phyloP scores from a whole-genome alignment of 1,140 invertebrate genomes.

The Parapsyche elsis region DNA sequence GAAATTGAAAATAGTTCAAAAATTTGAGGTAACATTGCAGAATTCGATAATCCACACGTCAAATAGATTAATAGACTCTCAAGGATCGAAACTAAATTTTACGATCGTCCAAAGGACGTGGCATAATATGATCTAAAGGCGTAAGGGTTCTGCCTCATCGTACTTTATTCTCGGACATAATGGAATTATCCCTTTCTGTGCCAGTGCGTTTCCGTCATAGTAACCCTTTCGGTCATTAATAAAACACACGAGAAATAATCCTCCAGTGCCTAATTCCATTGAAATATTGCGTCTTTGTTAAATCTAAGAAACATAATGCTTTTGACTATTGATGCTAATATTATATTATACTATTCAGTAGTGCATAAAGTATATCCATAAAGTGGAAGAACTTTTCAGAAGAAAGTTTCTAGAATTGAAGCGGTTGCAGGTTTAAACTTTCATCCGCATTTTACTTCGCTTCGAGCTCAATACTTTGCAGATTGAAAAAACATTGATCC shows the following conservation, averaged over 20 bases:
- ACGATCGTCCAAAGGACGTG: constrained; percentile 9
- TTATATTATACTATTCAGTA: no score
- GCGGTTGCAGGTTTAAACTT: no score
- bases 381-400: no score
- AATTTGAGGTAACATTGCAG: not conserved
- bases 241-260: constrained; percentile 20
- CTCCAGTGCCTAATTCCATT: not conserved
- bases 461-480: not conserved
- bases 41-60: not conserved
- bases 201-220: constrained; percentile 10
- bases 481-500: not conserved
- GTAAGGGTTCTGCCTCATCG: not conserved
- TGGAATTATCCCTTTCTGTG: constrained; percentile 25
- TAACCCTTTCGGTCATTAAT: constrained; percentile 14
- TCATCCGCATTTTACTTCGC: no score
- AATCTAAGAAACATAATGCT: not conserved
- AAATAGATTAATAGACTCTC: constrained; percentile 14
- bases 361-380: no score
- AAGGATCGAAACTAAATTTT: constrained; percentile 22
- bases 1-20: not conserved
- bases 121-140: constrained; percentile 21
- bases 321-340: no score
- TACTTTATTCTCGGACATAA: constrained; percentile 19
- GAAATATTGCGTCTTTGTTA: not conserved
- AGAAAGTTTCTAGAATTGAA: no score